Evolutionary conservation across 2,888 invertebrate genomes (phyloP).

Genomic region (Abrostola tripartita): DNA sequence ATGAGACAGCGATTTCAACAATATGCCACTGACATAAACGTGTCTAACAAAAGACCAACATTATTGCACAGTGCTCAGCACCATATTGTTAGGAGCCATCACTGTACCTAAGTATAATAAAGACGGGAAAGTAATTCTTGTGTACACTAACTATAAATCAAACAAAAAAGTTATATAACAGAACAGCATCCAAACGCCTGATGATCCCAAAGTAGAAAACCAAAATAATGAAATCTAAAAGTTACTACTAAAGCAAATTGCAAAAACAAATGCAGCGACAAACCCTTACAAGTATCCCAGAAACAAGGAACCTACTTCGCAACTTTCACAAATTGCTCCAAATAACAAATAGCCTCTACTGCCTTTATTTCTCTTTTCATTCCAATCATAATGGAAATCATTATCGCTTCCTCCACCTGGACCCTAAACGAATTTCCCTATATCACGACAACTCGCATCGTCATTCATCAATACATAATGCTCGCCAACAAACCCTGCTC

Average conservation of each 20-base stretch:
- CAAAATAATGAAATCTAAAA: conserved; percentile 3
- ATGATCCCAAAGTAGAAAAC: background rate
- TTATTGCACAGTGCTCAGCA: too few species aligned
- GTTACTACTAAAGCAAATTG: background rate
- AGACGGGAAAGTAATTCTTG: too few species aligned
- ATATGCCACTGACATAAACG: too few species aligned
- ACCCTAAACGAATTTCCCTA: conserved; percentile 18
- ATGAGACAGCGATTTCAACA: too few species aligned
- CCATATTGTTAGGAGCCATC: too few species aligned
- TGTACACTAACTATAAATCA: background rate
- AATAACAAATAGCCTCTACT: conserved; percentile 18
- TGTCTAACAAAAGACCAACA: too few species aligned
- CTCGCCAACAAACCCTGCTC: conserved; percentile 34
- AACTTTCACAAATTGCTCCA: conserved; percentile 23
- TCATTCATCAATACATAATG: conserved; percentile 34
- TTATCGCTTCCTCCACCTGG: conserved; percentile 44
- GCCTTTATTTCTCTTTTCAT: conserved; percentile 41
- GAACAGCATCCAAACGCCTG: background rate
- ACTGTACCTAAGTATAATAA: too few species aligned
- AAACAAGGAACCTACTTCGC: background rate
- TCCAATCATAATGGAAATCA: conserved; percentile 45
- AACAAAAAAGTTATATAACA: background rate
- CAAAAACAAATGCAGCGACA: background rate
- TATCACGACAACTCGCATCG: conserved; percentile 31
- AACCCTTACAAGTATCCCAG: background rate